phyloP scores from a whole-genome alignment of 2,113 vertebrate genomes.

The Gasterosteus aculeatus region DNA sequence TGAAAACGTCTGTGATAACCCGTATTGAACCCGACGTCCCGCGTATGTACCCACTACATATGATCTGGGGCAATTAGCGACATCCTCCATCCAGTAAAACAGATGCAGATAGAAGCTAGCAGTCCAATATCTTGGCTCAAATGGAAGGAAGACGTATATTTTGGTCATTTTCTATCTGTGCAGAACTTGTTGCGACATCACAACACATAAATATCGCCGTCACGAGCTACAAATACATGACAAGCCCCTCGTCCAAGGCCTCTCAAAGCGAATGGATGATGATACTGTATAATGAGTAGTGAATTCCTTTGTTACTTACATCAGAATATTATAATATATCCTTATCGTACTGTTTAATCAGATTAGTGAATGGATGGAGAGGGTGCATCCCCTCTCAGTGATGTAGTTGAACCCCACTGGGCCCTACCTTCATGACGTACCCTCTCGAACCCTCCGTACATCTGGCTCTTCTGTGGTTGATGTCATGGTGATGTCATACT shows the following conservation, averaged over 20 bases:
- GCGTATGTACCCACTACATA: neutral
- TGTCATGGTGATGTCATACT: no score
- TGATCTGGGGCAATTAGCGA: no score
- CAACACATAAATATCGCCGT: no score
- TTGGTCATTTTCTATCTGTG: neutral
- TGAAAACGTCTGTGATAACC: neutral
- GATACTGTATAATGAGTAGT: neutral
- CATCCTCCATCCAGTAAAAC: neutral
- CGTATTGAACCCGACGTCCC: neutral
- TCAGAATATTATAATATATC: no score
- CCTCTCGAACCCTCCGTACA: neutral
- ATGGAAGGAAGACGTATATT: neutral
- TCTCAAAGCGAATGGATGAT: neutral
- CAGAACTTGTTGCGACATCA: no score
- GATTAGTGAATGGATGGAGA: neutral
- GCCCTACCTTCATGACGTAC: conserved; percentile 19
- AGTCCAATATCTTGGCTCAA: neutral
- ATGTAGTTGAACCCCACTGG: conserved; percentile 5
- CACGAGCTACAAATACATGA: no score
- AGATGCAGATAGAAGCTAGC: no score
- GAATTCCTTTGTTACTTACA: neutral
- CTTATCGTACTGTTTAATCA: neutral
- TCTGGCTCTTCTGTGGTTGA: neutral
- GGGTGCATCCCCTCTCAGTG: neutral
- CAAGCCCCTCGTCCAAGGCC: no score